A percentile compares a stretch with the other conserved stretches of the same genome.
Evolutionary conservation across 1,140 invertebrate genomes (phyloP).

Genomic region (Popillia japonica): DNA sequence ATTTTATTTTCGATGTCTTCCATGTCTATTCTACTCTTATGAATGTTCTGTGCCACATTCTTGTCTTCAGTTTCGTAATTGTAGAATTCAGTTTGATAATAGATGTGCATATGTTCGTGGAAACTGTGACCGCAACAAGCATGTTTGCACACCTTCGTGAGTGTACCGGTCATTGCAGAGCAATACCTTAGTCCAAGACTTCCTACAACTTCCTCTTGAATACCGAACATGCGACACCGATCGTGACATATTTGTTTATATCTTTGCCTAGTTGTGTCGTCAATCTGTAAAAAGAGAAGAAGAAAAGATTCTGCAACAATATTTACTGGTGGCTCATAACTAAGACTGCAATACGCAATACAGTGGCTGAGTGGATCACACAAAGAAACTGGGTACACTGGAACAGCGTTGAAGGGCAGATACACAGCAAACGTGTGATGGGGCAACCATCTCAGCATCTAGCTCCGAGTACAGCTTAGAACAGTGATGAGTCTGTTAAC

Average conservation of each 20-base stretch:
- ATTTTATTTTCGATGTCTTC: constrained; percentile 42
- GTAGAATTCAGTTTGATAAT: no score
- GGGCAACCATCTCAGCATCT: no score
- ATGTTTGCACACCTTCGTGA: neutral
- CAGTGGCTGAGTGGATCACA: no score
- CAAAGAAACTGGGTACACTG: no score
- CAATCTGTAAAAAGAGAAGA: constrained; percentile 2
- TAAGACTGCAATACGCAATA: no score
- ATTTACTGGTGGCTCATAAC: no score
- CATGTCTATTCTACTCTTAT: constrained; percentile 41
- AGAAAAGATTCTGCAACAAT: no score
- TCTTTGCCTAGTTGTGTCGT: neutral
- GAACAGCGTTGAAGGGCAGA: no score
- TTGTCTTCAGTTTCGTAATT: constrained; percentile 47
- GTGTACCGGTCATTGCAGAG: neutral
- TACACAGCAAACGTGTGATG: no score
- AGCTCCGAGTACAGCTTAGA: no score
- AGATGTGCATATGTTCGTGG: constrained; percentile 49
- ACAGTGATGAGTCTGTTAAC: no score
- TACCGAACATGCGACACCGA: neutral
- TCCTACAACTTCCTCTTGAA: neutral
- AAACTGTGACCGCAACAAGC: neutral
- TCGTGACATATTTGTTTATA: constrained; percentile 6
- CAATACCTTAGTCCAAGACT: neutral
- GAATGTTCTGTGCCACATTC: constrained; percentile 45